Evolutionary conservation across 2,797 vertebrate genomes (phyloP).

Genomic region (Rhynchotus rufescens): DNA sequence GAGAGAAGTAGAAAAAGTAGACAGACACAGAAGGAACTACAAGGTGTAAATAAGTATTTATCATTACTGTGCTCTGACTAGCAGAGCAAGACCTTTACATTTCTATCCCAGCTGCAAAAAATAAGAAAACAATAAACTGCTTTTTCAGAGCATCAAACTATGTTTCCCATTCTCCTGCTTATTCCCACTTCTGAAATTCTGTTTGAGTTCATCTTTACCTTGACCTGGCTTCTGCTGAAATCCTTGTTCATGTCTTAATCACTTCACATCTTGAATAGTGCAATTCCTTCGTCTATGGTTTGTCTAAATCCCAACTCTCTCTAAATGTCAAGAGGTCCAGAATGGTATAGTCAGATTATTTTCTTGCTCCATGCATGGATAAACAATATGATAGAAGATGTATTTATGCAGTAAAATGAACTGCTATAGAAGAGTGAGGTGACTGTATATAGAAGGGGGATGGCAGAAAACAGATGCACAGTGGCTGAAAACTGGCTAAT

Average conservation of each 20-base stretch:
- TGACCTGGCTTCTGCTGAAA: slow-evolving; percentile 62
- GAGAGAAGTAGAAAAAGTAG: background rate
- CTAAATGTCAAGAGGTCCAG: slow-evolving; percentile 60
- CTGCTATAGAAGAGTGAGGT: background rate
- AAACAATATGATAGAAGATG: slow-evolving; percentile 60
- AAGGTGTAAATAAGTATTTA: background rate
- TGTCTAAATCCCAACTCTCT: slow-evolving; percentile 49
- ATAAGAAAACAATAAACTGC: slow-evolving; percentile 7
- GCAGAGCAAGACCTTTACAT: background rate
- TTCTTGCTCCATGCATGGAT: slow-evolving; percentile 61
- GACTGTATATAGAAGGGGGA: background rate
- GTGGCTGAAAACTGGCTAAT: background rate
- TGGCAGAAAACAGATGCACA: background rate
- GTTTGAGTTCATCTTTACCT: slow-evolving; percentile 58
- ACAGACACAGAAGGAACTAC: background rate
- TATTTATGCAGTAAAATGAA: slow-evolving; percentile 46
- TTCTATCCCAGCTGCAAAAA: background rate
- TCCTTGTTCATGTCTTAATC: slow-evolving; percentile 56
- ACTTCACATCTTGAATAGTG: slow-evolving; percentile 37
- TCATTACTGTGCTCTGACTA: background rate
- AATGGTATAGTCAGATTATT: slow-evolving; percentile 65
- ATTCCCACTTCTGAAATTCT: slow-evolving; percentile 33
- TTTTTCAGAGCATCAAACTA: background rate
- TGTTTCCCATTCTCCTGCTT: background rate
- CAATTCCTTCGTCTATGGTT: slow-evolving; percentile 13